Conservation (phyloP, 1,140 invertebrate genomes). For the Halictus rubicundus region DNA sequence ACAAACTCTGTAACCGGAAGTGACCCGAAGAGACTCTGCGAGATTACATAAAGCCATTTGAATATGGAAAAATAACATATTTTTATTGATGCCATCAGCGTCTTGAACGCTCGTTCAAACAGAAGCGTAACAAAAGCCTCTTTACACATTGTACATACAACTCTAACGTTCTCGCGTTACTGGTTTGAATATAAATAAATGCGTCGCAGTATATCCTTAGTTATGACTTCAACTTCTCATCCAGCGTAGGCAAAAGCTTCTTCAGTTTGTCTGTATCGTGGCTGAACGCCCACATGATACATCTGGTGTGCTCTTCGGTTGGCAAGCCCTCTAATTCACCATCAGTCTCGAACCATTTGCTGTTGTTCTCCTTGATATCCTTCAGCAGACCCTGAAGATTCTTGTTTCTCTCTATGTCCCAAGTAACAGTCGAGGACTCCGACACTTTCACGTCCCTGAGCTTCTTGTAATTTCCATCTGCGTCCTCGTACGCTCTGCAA, state of each 20-base stretch:
- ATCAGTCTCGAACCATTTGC: constrained; percentile 70
- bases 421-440: constrained; percentile 65
- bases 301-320: constrained; percentile 67
- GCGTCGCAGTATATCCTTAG: neutral
- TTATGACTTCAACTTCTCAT: constrained; percentile 62
- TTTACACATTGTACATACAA: neutral
- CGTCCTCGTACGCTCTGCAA: constrained; percentile 66
- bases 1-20: too few relatives aligned
- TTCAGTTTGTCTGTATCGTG: constrained; percentile 73
- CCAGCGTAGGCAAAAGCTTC: constrained; percentile 67
- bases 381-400: constrained; percentile 60
- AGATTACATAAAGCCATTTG: neutral
- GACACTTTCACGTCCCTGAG: constrained; percentile 68
- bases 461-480: constrained; percentile 72
- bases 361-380: constrained; percentile 64
- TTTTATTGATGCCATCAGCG: constrained; percentile 13
- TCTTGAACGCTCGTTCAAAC: neutral
- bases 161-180: neutral
- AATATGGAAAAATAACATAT: constrained; percentile 21
- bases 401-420: constrained; percentile 76
- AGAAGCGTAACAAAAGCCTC: neutral
- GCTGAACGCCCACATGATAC: constrained; percentile 77
- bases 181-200: neutral
- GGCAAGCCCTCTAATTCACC: constrained; percentile 69
- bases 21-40: neutral